Evolutionary conservation across 2,888 invertebrate species (phyloP), one percentile per base, ranked within the genome.

Genomic region (Rhodophaea formosa): DNA sequence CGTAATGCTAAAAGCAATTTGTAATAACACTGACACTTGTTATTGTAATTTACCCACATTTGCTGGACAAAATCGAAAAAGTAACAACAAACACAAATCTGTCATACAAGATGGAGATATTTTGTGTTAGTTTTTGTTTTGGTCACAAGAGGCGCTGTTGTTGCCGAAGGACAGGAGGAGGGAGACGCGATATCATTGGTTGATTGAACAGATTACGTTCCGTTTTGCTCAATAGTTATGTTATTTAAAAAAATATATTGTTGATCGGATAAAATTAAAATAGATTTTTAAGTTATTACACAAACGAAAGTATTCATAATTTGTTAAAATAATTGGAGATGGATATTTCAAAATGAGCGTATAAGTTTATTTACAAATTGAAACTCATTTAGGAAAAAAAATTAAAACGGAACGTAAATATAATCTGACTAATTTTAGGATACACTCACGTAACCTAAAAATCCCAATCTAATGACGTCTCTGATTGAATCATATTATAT

Each of bases 101-200:
- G 92, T 88, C 93, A 93, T 86, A 88, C 91, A 93, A 93, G 91
- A 93, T 93, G 93, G 93, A 93, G 92, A 92, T 92, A 92, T 89
- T 92, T 90, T 87, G 88, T 82, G 80, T 77, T 88, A 91, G 88
- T 92, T 91, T 80, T 68, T 75, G 73, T 82, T 85, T 82, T 75
- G 77, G 67, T 77, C 92, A 84, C 86, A 57, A 74, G 86, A 70
- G 83, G 92, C 93, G 92, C 87, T 82, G 71, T 61, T 57, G 65
- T 75, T 16, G 35, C 35, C 51, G 32, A 23, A 5, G 51, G 12
- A 35, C 69, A 70, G 62, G 62, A 80, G 76, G 82, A 79, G 80
- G 82, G 85, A 83, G 76, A 69, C 69, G 66, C 44, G 63, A 55
- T 62, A 68, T 55, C 69, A 90, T 88, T 88, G 89, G 88, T 68